phyloP scores from a whole-genome alignment of 2,888 invertebrate species.

The Tuta absoluta region DNA sequence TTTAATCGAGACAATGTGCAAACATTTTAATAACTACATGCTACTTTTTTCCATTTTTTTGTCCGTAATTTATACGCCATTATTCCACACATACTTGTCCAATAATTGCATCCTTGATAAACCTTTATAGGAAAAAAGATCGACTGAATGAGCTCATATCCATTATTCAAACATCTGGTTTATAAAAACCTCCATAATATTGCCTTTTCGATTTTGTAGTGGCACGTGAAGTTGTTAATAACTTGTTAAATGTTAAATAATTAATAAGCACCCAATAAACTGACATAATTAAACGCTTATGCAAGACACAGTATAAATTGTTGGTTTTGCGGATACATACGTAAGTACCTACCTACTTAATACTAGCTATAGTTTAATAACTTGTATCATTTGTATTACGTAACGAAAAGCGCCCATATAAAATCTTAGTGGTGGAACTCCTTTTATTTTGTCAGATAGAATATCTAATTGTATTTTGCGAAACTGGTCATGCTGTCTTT shows the following conservation, averaged over 20 bases:
- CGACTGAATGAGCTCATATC: neutral
- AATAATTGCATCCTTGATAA: constrained; percentile 3
- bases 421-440: no score
- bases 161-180: constrained; percentile 9
- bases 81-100: neutral
- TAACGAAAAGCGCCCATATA: no score
- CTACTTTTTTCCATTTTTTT: neutral
- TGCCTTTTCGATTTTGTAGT: constrained; percentile 8
- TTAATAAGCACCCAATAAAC: constrained; percentile 14
- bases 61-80: constrained; percentile 12
- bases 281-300: neutral
- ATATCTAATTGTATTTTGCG: no score
- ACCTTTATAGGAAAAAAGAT: neutral
- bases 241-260: constrained; percentile 8
- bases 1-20: constrained; percentile 3
- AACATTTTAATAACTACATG: constrained; percentile 7
- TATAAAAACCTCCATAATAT: constrained; percentile 11
- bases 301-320: neutral
- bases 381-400: no score
- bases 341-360: no score
- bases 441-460: no score
- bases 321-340: no score
- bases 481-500: no score
- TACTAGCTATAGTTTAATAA: no score
- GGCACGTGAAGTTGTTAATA: constrained; percentile 11